phyloP scores from a whole-genome alignment of 92 coral and sea anemone genomes.

The Porites evermanni region DNA sequence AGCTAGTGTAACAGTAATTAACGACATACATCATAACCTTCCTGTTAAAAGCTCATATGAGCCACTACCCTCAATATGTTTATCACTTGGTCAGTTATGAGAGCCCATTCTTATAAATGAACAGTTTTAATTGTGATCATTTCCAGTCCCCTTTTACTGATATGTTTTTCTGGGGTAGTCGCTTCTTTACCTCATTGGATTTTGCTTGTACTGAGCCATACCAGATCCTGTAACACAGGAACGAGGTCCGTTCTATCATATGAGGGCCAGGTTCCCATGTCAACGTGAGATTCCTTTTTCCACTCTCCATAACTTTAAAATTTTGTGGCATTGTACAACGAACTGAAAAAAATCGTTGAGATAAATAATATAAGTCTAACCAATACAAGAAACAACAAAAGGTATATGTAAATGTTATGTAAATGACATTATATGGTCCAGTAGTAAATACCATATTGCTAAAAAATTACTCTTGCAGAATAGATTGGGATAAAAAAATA shows the following conservation, averaged over 20 bases:
- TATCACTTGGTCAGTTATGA: too few species aligned
- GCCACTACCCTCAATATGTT: too few species aligned
- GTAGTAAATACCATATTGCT: too few species aligned
- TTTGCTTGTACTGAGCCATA: constrained; percentile 19
- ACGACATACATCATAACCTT: too few species aligned
- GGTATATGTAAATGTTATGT: not conserved
- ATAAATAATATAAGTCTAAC: too few species aligned
- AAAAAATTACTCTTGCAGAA: too few species aligned
- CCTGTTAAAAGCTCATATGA: too few species aligned
- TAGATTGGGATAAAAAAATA: too few species aligned
- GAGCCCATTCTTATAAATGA: too few species aligned
- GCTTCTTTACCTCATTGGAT: constrained; percentile 19
- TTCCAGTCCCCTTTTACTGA: not conserved
- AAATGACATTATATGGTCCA: too few species aligned
- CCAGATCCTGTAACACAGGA: constrained; percentile 25
- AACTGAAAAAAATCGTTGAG: constrained; percentile 1
- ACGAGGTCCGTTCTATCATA: not conserved
- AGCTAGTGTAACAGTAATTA: too few species aligned
- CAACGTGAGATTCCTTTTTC: constrained; percentile 20
- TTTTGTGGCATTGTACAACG: constrained; percentile 30
- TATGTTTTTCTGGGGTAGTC: not conserved
- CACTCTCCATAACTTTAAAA: constrained; percentile 1
- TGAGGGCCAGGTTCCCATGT: constrained; percentile 17
- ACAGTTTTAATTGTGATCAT: not conserved
- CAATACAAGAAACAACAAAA: not conserved